Conservation (phyloP, 2,797 vertebrate genomes). For the Acomys russatus region DNA sequence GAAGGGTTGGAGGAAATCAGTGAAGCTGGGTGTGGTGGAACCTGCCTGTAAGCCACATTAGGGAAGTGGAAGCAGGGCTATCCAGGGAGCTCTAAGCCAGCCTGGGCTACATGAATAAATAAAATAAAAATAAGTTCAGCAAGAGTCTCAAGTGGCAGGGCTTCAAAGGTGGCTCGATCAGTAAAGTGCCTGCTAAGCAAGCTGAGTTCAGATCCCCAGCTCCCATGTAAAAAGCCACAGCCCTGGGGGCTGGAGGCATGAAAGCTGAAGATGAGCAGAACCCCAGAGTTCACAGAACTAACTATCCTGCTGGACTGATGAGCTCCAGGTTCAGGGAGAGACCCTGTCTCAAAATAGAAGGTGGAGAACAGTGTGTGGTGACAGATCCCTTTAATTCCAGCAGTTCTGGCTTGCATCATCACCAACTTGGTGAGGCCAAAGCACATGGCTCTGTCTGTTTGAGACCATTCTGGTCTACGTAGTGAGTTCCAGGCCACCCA, state of each 20-base stretch:
- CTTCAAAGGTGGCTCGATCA: not conserved
- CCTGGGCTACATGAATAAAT: not conserved
- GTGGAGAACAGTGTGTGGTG: not conserved
- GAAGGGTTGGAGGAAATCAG: conserved; percentile 37
- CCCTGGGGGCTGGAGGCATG: not conserved
- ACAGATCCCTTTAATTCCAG: not conserved
- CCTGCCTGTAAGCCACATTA: not conserved
- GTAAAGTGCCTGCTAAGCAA: not conserved
- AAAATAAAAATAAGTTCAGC: not conserved
- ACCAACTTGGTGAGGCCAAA: not conserved
- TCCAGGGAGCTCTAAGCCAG: not conserved
- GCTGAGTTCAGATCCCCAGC: not conserved
- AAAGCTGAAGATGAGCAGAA: not conserved
- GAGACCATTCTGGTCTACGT: not conserved
- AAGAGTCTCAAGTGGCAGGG: not conserved
- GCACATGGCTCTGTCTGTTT: not conserved
- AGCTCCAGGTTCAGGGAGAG: not conserved
- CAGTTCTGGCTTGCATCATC: not conserved
- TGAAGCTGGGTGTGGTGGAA: not conserved
- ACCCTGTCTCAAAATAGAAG: not conserved
- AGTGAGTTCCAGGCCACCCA: not conserved
- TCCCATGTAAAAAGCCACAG: not conserved
- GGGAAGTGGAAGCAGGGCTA: not conserved
- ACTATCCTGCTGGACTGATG: no score
- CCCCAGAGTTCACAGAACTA: not conserved